Base-by-base conservation (phyloP, 2,113 vertebrate species). In the Cariama cristata region DNA sequence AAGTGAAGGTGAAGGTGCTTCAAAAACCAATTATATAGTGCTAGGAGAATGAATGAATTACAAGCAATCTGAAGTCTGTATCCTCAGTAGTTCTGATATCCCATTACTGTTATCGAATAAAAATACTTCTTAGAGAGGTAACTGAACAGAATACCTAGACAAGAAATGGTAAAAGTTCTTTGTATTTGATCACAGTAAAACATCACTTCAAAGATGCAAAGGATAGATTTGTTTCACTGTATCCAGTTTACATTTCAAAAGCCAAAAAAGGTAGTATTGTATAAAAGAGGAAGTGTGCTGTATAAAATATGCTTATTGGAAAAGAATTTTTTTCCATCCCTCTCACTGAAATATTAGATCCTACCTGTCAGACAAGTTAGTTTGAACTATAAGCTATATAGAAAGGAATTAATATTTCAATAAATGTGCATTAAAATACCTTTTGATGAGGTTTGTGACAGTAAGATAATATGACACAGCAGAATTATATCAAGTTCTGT, bases 341-440 rank as follows among this genome's bases (percentile, higher is more conserved):
- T 35, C 11, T 58, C 13, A 67, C 16, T 85, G 42, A 88, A 87
- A 86, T 72, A 79, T 58, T 77, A 85, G 49, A 76, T 11, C 26
- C 21, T 60, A 55, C 44, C 94, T 76, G 18, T 76, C 83, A 95
- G 40, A 49, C 8, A 79, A 91, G 24, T 80, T 93, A 77, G 26
- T 63, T 52, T 90, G 71, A 91, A 90, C 16, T 71, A 50, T 38
- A 80, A 12, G 19, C 83, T 68, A 52, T 95, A 89, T 40, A 82
- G 71, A 73, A 96, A 94, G 30, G 44, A 86, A 83, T 53, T 49
- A 91, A 71, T 96, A 95, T 94, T 96, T 97, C 60, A 95, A 73
- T 35, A 60, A 94, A 30, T 76, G 71, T 85, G 38, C 52, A 94
- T 94, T 95, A 92, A 96, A 95, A 62, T 93, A 64, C 38, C 27